phyloP scores from a whole-genome alignment of 2,113 vertebrate genomes.

The Austrofundulus limnaeus region DNA sequence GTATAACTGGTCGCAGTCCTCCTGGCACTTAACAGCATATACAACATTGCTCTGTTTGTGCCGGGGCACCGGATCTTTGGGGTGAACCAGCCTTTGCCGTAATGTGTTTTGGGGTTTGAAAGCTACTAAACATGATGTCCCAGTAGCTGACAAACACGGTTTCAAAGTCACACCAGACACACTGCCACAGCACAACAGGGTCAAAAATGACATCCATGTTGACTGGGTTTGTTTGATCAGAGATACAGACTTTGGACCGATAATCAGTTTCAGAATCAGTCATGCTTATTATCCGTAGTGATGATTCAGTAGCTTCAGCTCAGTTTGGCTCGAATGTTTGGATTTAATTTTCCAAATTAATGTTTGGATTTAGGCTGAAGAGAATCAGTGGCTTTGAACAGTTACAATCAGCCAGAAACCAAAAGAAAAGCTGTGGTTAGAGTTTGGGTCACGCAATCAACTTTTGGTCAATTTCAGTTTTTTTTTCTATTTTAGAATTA shows the following conservation, averaged over 20 bases:
- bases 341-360: slow-evolving; percentile 55
- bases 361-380: slow-evolving; percentile 68
- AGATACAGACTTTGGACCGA: slow-evolving; percentile 64
- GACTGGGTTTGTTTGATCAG: slow-evolving; percentile 67
- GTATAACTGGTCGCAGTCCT: too few species aligned
- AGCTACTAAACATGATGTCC: too few species aligned
- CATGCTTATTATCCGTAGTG: slow-evolving; percentile 57
- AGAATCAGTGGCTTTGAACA: slow-evolving; percentile 54
- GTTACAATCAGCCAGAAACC: slow-evolving; percentile 53
- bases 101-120: too few species aligned
- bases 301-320: slow-evolving; percentile 50
- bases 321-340: slow-evolving; percentile 44
- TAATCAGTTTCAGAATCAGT: slow-evolving; percentile 63
- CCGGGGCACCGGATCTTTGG: too few species aligned
- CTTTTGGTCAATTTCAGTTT: too few species aligned
- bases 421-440: slow-evolving; percentile 35
- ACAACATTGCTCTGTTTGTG: too few species aligned
- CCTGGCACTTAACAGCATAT: too few species aligned
- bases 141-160: slow-evolving; percentile 15
- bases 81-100: too few species aligned
- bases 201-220: slow-evolving; percentile 47
- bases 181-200: slow-evolving; percentile 42
- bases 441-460: slow-evolving; percentile 23
- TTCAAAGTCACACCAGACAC: slow-evolving; percentile 35
- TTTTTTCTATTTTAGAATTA: not conserved